Conservation (phyloP, 1,140 invertebrate species). For the Diploscapter pachys region DNA sequence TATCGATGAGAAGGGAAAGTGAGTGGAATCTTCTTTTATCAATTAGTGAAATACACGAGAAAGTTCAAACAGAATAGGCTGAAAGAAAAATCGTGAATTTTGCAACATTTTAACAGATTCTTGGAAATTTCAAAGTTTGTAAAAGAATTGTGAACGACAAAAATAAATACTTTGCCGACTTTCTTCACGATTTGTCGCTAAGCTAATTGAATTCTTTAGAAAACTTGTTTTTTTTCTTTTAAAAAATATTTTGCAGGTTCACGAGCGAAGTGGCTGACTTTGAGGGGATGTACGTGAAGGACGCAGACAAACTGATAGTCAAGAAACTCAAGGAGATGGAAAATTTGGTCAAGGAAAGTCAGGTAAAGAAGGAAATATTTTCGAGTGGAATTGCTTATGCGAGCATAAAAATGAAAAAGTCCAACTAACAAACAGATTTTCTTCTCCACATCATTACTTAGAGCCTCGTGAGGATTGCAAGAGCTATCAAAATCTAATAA, state of each 20-base stretch:
- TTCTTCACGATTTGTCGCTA: no score
- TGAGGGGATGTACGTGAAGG: slow-evolving; percentile 84
- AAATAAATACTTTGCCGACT: no score
- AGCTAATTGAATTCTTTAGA: no score
- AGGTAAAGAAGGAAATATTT: slow-evolving; percentile 5
- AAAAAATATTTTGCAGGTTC: slow-evolving; percentile 68
- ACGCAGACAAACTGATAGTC: slow-evolving; percentile 80
- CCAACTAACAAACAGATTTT: neutral
- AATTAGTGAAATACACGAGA: neutral
- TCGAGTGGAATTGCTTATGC: neutral
- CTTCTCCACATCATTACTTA: neutral
- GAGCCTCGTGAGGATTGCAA: no score
- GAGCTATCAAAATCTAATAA: no score
- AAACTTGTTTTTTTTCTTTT: no score
- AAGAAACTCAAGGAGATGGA: slow-evolving; percentile 75
- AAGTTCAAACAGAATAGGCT: no score
- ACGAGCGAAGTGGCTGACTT: slow-evolving; percentile 81
- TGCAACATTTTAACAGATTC: no score
- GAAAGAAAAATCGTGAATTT: no score
- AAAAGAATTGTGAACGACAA: no score
- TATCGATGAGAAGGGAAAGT: slow-evolving; percentile 75
- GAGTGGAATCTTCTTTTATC: neutral
- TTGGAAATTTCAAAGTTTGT: no score
- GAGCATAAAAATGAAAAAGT: neutral
- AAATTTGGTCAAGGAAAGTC: slow-evolving; percentile 70